Base-by-base conservation (phyloP, 2,113 vertebrate genomes). In the Chionomys nivalis region DNA sequence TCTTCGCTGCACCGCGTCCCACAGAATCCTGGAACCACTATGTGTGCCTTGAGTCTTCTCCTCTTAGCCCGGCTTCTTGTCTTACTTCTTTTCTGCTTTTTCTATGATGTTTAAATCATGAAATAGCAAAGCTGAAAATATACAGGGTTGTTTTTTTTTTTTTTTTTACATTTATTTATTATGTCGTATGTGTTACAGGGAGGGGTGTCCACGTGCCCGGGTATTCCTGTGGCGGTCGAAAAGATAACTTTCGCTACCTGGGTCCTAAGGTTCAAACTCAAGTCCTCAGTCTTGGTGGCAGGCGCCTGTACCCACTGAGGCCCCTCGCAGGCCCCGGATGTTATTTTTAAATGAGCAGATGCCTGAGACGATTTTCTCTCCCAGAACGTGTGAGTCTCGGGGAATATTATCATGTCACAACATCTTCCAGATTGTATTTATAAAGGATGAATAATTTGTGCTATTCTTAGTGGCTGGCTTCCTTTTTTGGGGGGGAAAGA, bases 361-460 rank as follows among this genome's bases (percentile, higher is more conserved):
- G 33, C 21, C 52, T 90, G 88, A 90, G 58, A 83, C 88, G 52
- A 1, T 89, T 93, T 94, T 82, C 39, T 90, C 16, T 90, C 47
- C 75, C 28, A 78, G 93, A 83, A 86, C 61, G 44, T 76, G 17
- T 91, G 76, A 86, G 73, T 89, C 47, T 66, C 36, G 3, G 55
- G 63, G 4, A 58, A 72, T 91, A 75, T 88, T 93, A 85, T 76
- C 61, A 83, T 42, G 21, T 66, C 73, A 26, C 16, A 24, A 28
- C 16, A 24, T 89, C 82, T 83, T 95, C 81, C 88, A 68, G 33
- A 55, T 91, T 95, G 24, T 92, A 78, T 92, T 97, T 95, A 94
- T 95, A 95, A 95, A 94, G 73, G 49, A 94, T 96, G 94, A 96
- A 88, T 86, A 97, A 96, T 93, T 77, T 28, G 39, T 68, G 73